Base-by-base conservation (phyloP, 2,113 vertebrate genomes). In the Electrona antarctica region DNA sequence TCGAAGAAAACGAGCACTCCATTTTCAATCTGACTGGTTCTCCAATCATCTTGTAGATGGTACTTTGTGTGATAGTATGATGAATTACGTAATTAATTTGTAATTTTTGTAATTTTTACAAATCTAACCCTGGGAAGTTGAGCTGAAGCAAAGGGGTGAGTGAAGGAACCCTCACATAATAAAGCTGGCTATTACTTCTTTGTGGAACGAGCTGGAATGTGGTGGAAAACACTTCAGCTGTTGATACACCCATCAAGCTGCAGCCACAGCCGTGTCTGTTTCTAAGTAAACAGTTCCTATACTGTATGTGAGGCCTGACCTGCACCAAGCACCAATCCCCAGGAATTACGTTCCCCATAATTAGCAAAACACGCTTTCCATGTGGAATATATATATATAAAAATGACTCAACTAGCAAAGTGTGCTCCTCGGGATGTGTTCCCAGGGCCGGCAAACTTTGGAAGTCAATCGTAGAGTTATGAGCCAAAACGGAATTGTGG, bases 211-310 rank as follows among this genome's bases (percentile, higher is more conserved):
- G 59, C 74, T 54, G 51, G 21, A 81, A 68, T 48, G 77, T 65
- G 59, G 60, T 76, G 77, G 56, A 78, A 87, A 87, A 80, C 84
- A 80, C 83, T 81, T 90, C 45, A 82, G 79, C 78, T 81, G 83
- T 81, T 77, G 76, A 82, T 70, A 62, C 65, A 78, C 52, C 55
- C 61, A 71, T 83, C 76, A 72, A 83, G 70, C 71, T 66, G 73
- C 64, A 70, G 76, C 48, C 58, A 60, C 67, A 77, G 76, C 81
- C 68, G 15, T 60, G 67, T 69, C 74, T 69, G 74, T 61, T 73
- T 80, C 56, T 63, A 66, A 78, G 75, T 82, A 81, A 86, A 87
- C 79, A 80, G 21, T 78, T 78, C 70, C 77, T 82, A 78, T 33
- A 4, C 29, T 41, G 33, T 41, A 41, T 60, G 61, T 54, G 66